A percentile compares a stretch with the other conserved stretches of the same genome.
Conservation (phyloP, 2,797 vertebrate species). For the Dicrostonyx torquatus region DNA sequence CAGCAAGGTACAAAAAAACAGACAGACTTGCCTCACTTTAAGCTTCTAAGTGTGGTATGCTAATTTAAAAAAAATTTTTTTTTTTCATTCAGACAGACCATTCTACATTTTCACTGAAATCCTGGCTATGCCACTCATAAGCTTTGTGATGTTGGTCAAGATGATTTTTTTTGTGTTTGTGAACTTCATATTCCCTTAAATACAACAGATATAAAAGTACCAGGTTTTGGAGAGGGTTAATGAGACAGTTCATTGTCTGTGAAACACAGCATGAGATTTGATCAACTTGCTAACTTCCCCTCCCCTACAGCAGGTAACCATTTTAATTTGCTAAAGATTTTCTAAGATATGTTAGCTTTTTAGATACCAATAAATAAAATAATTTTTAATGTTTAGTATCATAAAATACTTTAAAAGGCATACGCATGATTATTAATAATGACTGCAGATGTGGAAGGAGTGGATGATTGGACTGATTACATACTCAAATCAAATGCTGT, state of each 20-base stretch:
- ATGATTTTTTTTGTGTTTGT: neutral
- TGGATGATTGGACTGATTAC: neutral
- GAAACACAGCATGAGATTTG: neutral
- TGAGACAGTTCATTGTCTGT: neutral
- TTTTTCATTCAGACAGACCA: slow-evolving; percentile 39
- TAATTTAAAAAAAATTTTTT: slow-evolving; percentile 8
- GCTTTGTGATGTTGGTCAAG: neutral
- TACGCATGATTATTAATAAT: neutral
- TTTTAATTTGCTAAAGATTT: slow-evolving; percentile 31
- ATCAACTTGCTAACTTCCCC: neutral
- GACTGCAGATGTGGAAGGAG: neutral
- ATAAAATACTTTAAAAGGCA: slow-evolving; percentile 45
- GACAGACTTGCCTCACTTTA: slow-evolving; percentile 30
- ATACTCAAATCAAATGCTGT: neutral
- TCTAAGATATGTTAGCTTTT: slow-evolving; percentile 45
- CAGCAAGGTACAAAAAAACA: slow-evolving; percentile 8
- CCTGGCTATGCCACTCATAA: neutral
- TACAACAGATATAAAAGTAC: slow-evolving; percentile 20
- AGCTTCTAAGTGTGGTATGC: neutral
- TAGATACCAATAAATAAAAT: slow-evolving; percentile 17
- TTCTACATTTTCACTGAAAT: slow-evolving; percentile 41
- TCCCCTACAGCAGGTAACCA: neutral
- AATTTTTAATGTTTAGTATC: slow-evolving; percentile 55
- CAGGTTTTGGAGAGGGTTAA: slow-evolving; percentile 34
- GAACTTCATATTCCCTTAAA: slow-evolving; percentile 36